Percentiles rank a stretch among this genome's conserved stretches.
phyloP scores from a whole-genome alignment of 2,113 vertebrate genomes.

The Odocoileus virginianus region DNA sequence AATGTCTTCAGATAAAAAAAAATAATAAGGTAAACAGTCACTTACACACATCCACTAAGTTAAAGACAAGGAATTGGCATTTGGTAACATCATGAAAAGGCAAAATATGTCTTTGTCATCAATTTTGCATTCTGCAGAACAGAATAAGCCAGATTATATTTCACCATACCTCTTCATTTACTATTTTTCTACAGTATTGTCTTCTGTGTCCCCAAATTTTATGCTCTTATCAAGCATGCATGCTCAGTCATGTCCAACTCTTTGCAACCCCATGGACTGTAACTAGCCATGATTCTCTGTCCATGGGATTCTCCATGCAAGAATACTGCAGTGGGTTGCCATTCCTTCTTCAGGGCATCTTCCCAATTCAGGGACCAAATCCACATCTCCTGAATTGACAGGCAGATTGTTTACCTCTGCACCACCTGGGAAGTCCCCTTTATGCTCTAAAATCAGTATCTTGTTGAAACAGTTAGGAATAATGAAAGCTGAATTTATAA shows the following conservation, averaged over 20 bases:
- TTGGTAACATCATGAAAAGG: background rate
- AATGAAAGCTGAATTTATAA: background rate
- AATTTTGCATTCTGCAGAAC: background rate
- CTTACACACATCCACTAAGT: background rate
- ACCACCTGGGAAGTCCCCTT: background rate
- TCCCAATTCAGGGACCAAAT: rapidly evolving
- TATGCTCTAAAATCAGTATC: background rate
- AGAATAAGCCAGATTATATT: background rate
- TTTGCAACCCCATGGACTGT: background rate
- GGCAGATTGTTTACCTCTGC: background rate
- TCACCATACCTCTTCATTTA: background rate
- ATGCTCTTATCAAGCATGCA: rapidly evolving
- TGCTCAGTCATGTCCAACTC: background rate
- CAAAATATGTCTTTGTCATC: background rate
- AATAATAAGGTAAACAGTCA: background rate
- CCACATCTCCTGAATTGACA: background rate
- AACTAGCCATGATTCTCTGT: background rate
- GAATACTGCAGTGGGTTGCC: background rate
- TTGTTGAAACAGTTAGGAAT: background rate
- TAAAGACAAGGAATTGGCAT: background rate
- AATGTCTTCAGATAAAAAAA: background rate
- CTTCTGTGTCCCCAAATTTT: background rate
- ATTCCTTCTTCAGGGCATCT: background rate
- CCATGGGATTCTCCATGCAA: background rate
- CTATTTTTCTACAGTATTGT: background rate